Evolutionary conservation across 1,140 invertebrate species (phyloP).

Genomic region (Lamellibrachia luymesi): DNA sequence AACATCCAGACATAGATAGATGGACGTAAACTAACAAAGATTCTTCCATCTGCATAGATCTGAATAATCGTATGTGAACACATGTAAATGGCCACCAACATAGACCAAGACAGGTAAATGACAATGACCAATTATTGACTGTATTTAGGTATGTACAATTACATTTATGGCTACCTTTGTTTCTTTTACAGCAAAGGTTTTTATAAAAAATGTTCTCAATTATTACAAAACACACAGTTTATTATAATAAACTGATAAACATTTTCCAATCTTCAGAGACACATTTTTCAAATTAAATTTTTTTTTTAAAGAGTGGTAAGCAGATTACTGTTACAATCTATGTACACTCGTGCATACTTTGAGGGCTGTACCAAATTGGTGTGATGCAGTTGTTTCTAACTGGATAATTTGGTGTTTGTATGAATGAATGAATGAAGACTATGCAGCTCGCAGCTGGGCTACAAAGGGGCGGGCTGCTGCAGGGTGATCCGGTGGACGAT

Average conservation of each 20-base stretch:
- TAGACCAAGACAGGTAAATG: not conserved
- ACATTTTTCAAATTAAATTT: not conserved
- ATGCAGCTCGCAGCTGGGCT: not conserved
- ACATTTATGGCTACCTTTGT: not conserved
- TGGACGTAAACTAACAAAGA: too few relatives aligned
- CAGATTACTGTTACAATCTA: not conserved
- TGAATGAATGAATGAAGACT: too few relatives aligned
- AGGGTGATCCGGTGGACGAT: slow-evolving; percentile 8
- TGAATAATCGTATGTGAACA: not conserved
- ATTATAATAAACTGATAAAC: not conserved
- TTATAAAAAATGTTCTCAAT: not conserved
- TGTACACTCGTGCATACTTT: not conserved
- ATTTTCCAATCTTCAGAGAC: not conserved
- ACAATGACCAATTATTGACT: not conserved
- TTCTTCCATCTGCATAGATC: not conserved
- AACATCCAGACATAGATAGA: not conserved
- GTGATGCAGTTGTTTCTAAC: not conserved
- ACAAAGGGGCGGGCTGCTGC: not conserved
- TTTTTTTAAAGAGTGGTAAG: not conserved
- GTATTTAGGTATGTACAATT: too few relatives aligned
- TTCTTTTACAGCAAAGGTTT: too few relatives aligned
- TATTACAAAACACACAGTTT: not conserved
- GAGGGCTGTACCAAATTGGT: not conserved
- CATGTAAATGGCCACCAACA: not conserved
- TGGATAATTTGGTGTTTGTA: not conserved